phyloP scores from a whole-genome alignment of 2,113 vertebrate species.

The Tachycineta bicolor region DNA sequence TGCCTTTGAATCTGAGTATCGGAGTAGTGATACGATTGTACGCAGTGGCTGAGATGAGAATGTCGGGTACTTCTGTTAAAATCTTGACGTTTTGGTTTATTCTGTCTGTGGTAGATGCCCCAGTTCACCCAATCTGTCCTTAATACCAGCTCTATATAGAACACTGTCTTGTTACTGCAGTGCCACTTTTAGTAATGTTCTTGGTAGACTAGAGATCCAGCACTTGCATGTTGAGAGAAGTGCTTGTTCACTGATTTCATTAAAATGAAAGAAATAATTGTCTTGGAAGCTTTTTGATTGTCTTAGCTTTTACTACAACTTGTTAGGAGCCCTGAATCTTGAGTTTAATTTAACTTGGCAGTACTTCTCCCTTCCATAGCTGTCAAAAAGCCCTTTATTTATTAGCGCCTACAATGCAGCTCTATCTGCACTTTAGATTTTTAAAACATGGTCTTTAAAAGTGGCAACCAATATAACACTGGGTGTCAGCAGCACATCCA shows the following conservation, averaged over 20 bases:
- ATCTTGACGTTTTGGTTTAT: not conserved
- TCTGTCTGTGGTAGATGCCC: not conserved
- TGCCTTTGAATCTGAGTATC: not conserved
- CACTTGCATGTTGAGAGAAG: not conserved
- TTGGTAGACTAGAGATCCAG: not conserved
- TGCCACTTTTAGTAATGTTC: not conserved
- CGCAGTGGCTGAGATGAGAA: fast-evolving
- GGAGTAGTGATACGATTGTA: too few species aligned
- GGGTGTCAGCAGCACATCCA: conserved; percentile 44
- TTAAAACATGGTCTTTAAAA: conserved; percentile 45
- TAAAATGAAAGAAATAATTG: not conserved
- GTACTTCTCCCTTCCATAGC: not conserved
- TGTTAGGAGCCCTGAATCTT: not conserved
- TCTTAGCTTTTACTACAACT: not conserved
- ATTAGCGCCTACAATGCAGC: not conserved
- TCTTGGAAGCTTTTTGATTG: conserved; percentile 36
- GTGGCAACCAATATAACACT: conserved; percentile 20
- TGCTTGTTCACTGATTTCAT: not conserved
- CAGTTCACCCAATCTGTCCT: not conserved
- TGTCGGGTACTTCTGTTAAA: not conserved
- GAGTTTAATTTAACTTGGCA: conserved; percentile 5
- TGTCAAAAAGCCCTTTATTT: conserved; percentile 46
- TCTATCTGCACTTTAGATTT: conserved; percentile 26
- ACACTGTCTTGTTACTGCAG: not conserved
- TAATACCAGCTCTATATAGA: not conserved